These are phyloP conservation scores for Hipposideros armiger DNA, from an alignment of 2,113 vertebrate genomes.

Conservation along the genomic window DNA sequence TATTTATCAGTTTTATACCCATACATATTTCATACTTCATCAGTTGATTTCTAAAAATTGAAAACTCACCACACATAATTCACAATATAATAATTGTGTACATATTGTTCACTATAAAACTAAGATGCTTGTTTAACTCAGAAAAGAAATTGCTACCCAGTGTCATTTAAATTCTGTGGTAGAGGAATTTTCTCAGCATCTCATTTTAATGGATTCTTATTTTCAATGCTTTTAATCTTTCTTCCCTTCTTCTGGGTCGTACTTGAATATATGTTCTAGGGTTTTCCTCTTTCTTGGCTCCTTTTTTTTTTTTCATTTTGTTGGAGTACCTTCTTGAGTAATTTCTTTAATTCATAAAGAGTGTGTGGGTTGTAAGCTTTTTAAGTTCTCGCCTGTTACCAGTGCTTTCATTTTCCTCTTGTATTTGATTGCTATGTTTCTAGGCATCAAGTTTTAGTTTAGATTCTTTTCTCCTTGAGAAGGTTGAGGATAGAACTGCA, in stretches of 20 bases:
- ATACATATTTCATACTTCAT: conserved; percentile 10
- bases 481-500: neutral
- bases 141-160: neutral
- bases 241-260: neutral
- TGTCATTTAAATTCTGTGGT: neutral
- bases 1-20: neutral
- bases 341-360: conserved; percentile 59
- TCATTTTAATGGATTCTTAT: conserved; percentile 21
- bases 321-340: neutral
- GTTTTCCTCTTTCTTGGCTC: neutral
- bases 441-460: conserved; percentile 18
- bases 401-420: neutral
- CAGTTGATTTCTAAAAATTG: conserved; percentile 29
- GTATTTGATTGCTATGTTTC: conserved; percentile 39
- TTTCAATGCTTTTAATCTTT: conserved; percentile 31
- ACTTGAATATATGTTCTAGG: neutral
- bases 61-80: neutral
- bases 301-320: neutral
- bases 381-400: conserved; percentile 1
- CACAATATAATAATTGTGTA: neutral
- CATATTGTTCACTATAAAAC: neutral
- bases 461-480: conserved; percentile 26
- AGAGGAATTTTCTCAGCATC: neutral
- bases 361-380: neutral
- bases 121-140: neutral